Base-by-base conservation (phyloP, 37 sponge, comb jelly and placozoan species). In the Diacarnus erythraeanus region DNA sequence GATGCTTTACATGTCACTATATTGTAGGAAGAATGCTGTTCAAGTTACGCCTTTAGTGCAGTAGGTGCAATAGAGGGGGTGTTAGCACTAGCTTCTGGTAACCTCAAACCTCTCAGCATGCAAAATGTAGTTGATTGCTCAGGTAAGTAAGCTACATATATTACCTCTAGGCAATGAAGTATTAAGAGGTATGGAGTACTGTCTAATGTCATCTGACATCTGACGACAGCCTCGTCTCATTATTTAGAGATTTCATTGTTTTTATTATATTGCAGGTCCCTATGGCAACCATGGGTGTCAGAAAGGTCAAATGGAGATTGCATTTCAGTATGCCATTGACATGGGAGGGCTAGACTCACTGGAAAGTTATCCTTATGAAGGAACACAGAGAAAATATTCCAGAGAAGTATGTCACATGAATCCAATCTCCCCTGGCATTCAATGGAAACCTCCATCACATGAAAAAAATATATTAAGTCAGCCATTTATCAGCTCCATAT, bases 201-300 rank as follows among this genome's bases (percentile, higher is more conserved):
- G n/a, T n/a, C n/a, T n/a, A n/a, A n/a, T n/a, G n/a, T n/a, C n/a
- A n/a, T n/a, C n/a, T n/a, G n/a, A n/a, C n/a, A n/a, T n/a, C n/a
- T n/a, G 10, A 12, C 6, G 12, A 6, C 51, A 47, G 51, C 10
- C 51, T 47, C 3, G 5, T 60, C 61, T 21, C 61, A n/a, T 25
- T 25, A 60, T 25, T 60, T 60, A n/a, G 61, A n/a, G 51, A 15
- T 6, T 47, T 6, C 12, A 12, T 47, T 60, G 23, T 25, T 6
- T 26, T 6, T 26, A 5, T 60, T 6, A 21, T 25, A 23, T 58
- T 35, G 23, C 77, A 76, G 80, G 56, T 57, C 42, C 69, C 22
- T 79, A 91, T 43, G 98, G 95, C 22, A 92, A 97, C 76, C 57
- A 90, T 59, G 95, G 95, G 0, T 97, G 97, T 76, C 58, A 84